Base-by-base conservation (phyloP, 30 jellyfish, hydroid and myxozoan species). In the Turritopsis rubra region DNA sequence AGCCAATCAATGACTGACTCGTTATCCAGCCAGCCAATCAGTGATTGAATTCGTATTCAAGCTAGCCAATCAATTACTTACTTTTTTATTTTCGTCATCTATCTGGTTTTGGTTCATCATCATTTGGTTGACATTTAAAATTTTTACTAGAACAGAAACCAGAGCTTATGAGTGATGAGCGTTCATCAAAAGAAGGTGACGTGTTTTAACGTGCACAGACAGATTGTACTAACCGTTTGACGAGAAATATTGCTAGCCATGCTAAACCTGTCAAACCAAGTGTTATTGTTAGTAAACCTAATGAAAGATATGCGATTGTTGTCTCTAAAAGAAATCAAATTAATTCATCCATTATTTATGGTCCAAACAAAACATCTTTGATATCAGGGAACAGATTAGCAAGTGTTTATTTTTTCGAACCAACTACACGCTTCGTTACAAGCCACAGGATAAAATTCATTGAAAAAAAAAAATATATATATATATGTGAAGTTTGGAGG, bases 241-340 rank as follows among this genome's bases (percentile, higher is more conserved):
- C 83, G 54, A 80, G 21, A 28, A 80, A 24, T 25, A 80, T 80
- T 17, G 77, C 79, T 3, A 80, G 81, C 87, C 87, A 80, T 41
- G 65, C 53, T 22, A 80, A 80, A 52, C 87, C 87, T 52, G 87
- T 65, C 81, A 80, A 53, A 7, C 87, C 81, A 52, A 70, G 25
- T 21, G 79, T 65, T n/a, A 65, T 65, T 18, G 53, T 26, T 4
- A 80, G 66, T 80, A 80, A 80, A 21, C 81, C 78, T 41, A 80
- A 26, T 17, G 77, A 22, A 20, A 80, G 53, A 31, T 52, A 80
- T 17, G 87, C 81, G 7, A 60, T 21, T 53, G 65, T 22, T 24
- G 81, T 23, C 18, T 18, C 84, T 76, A 52, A 27, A 74, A 74
- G 8, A 52, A 76, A n/a, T n/a, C n/a, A n/a, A n/a, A n/a, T n/a